Evolutionary conservation across 2,113 vertebrate species (phyloP), one percentile per base, ranked within the genome.

Genomic region (Riparia riparia): DNA sequence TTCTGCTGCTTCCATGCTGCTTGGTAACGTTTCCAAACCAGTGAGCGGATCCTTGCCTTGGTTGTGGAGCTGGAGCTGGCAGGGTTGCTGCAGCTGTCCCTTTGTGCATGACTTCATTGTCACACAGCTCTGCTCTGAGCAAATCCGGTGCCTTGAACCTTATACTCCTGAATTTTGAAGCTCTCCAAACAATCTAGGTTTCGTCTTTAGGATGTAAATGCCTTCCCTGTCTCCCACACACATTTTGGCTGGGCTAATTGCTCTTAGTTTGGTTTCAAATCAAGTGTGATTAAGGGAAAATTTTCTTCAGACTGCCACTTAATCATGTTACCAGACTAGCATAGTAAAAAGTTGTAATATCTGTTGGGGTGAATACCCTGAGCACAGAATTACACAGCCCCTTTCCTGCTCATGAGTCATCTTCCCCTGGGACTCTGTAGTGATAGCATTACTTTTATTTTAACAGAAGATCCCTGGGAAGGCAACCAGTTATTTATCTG

Each of bases 401-500:
- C 49, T 92, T 91, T 96, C 70, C 92, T 94, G 83, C 39, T 86
- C 20, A 19, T 93, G 95, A 93, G 53, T 93, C 82, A 73, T 84
- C 79, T 91, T 94, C 77, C 94, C 60, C 3, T 11, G 79, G 70
- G 88, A 68, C 54, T 28, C 44, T 42, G 6, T 31, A 70, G 58
- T 53, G 86, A 79, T 69, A 81, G 29, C 45, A 41, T 90, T 91
- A 45, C 83, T 94, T 79, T 56, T 93, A 49, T 88, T 94, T 88
- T 72, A 85, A 89, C 45, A n/a, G 28, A 41, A 57, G 86, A 66
- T 54, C 74, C 34, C 31, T 41, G 60, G 89, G 78, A 78, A 88
- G 50, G 51, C 5, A 1, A 47, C 63, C 37, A 13, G 83, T 92
- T 72, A 41, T 77, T 94, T 78, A 34, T 86, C 21, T 53, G 68